Base-by-base conservation (phyloP, 64 coral and sea anemone species). In the Actinia tenebrosa region DNA sequence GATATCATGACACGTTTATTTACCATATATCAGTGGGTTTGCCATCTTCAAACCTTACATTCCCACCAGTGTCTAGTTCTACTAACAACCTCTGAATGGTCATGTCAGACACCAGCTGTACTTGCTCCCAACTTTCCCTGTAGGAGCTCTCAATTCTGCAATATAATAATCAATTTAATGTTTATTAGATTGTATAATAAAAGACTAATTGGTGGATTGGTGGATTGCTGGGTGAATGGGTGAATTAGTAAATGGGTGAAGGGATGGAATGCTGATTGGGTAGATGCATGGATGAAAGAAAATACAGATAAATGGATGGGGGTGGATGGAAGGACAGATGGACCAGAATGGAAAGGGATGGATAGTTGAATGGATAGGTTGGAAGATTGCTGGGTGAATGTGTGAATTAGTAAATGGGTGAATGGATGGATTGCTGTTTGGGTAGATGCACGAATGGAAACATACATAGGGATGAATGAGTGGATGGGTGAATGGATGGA, bases 1-100 rank as follows among this genome's bases (percentile, higher is more conserved):
- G 20, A 5, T 23, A 0, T 69, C 64, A 7, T 8, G 8, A 22
- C 64, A 22, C n/a, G 4, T n/a, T 22, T 26, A 3, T 14, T 66
- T 87, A 98, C 95, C 95, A 98, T 52, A 89, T 47, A 90, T 98
- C 95, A 54, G 79, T 26, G 10, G 84, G 80, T 42, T 92, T 98
- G 44, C 95, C 95, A 86, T 98, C 95, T 56, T 98, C 95, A 82
- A 98, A 98, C 37, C 92, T 83, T 11, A 98, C 92, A 98, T 98
- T 98, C 53, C 95, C 95, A 44, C 95, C 95, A 15, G 95, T 94
- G 59, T 98, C 92, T 15, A 98, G 80, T 77, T 98, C 95, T 19
- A 98, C 62, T 55, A 98, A 60, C 2, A 98, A 82, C 80, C 95
- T 86, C 43, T 98, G 89, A 22, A 98, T 87, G 13, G 95, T 98